Evolutionary conservation across 2,113 vertebrate genomes (phyloP).

Genomic region (Sarotherodon lohbergeri): DNA sequence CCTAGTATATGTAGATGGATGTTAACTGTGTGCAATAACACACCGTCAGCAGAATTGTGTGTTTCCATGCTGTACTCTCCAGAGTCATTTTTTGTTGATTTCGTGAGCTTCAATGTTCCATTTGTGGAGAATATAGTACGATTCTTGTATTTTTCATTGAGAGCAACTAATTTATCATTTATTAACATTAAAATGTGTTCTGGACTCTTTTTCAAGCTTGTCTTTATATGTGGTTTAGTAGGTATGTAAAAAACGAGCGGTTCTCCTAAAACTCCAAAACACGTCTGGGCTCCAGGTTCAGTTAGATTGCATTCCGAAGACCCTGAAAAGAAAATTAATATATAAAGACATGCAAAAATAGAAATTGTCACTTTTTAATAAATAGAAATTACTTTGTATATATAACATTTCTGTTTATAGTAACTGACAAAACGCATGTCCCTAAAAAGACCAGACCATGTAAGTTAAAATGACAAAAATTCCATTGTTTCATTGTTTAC

Average conservation of each 20-base stretch:
- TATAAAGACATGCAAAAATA: too few relatives aligned
- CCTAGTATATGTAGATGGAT: slow-evolving; percentile 9
- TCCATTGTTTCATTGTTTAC: too few relatives aligned
- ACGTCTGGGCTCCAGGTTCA: background rate
- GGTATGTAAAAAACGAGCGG: background rate
- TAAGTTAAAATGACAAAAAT: too few relatives aligned
- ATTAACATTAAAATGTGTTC: rapidly evolving
- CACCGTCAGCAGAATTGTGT: rapidly evolving
- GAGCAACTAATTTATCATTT: too few relatives aligned
- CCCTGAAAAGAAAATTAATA: background rate
- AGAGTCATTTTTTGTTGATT: background rate
- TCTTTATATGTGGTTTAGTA: background rate
- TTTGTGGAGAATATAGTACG: rapidly evolving
- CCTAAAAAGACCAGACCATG: too few relatives aligned
- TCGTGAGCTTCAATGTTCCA: background rate
- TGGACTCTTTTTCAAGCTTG: background rate
- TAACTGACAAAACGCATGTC: too few relatives aligned
- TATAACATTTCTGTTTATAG: too few relatives aligned
- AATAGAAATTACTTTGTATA: too few relatives aligned
- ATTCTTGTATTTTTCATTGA: background rate
- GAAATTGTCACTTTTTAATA: too few relatives aligned
- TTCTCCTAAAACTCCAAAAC: background rate
- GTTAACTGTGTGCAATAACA: rapidly evolving
- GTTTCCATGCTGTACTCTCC: background rate
- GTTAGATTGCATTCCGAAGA: background rate